Percentiles rank a stretch among this genome's conserved stretches.
Conservation (phyloP, 2,113 vertebrate genomes). For the Pangasianodon hypophthalmus region DNA sequence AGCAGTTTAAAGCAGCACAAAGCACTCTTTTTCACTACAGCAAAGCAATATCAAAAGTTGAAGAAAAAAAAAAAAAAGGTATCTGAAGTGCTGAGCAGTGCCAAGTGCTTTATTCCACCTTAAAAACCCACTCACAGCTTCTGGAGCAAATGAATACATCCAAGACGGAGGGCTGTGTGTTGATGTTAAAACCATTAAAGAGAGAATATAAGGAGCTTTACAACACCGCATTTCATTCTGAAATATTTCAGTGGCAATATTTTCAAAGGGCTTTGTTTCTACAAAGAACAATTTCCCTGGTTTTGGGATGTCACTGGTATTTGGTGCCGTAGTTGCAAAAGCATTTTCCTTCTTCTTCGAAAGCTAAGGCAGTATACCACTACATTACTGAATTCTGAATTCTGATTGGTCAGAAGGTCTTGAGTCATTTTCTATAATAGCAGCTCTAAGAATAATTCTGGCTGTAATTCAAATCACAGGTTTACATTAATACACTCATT, state of each 20-base stretch:
- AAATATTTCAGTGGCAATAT: not conserved
- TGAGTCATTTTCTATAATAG: not conserved
- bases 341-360: not conserved
- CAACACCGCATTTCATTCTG: not conserved
- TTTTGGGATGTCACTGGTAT: not conserved
- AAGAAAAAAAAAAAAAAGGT: not conserved
- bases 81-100: not conserved
- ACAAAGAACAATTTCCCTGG: not conserved
- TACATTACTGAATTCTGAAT: not conserved
- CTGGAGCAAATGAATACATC: not conserved
- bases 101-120: not conserved
- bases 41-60: not conserved
- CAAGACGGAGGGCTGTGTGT: not conserved
- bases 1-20: not conserved
- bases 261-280: not conserved
- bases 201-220: not conserved
- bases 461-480: not conserved
- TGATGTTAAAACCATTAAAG: not conserved
- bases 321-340: not conserved
- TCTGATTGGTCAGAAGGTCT: not conserved
- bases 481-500: not conserved
- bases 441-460: not conserved
- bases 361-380: not conserved
- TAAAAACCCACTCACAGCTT: not conserved
- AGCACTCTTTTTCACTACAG: not conserved